phyloP scores from a whole-genome alignment of 2,888 invertebrate genomes.

The Mythimna impura region DNA sequence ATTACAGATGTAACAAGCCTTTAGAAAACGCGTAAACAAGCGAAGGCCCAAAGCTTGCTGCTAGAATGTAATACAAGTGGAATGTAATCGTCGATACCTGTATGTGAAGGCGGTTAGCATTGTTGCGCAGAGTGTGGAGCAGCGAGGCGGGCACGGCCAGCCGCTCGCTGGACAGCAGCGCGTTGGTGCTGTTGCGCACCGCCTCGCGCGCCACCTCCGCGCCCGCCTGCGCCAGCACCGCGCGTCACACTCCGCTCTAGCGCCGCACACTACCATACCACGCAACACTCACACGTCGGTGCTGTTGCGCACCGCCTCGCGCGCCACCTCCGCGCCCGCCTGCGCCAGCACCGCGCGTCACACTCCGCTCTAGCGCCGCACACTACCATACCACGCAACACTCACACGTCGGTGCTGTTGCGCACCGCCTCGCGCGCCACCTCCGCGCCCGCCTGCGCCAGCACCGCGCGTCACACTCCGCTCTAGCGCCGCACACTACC shows the following conservation, averaged over 20 bases:
- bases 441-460: constrained; percentile 63
- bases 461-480: constrained; percentile 56
- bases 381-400: constrained; percentile 1
- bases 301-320: constrained; percentile 93
- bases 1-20: not conserved
- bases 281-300: constrained; percentile 87
- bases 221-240: constrained; percentile 66
- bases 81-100: constrained; percentile 71
- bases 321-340: constrained; percentile 66
- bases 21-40: constrained; percentile 8
- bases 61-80: constrained; percentile 18
- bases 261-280: not conserved
- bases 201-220: constrained; percentile 87
- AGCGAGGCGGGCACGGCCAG: constrained; percentile 89
- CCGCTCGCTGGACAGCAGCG: constrained; percentile 93
- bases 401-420: constrained; percentile 92
- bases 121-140: constrained; percentile 82
- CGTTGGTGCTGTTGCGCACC: constrained; percentile 94
- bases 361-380: constrained; percentile 27
- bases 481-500: constrained; percentile 8
- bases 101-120: constrained; percentile 80
- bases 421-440: constrained; percentile 91
- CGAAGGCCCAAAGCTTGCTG: constrained; percentile 19
- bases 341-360: constrained; percentile 63
- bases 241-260: constrained; percentile 42